These are phyloP conservation scores for Magallana nippona DNA, from an alignment of 2,888 invertebrate genomes.

Conservation along the genomic window DNA sequence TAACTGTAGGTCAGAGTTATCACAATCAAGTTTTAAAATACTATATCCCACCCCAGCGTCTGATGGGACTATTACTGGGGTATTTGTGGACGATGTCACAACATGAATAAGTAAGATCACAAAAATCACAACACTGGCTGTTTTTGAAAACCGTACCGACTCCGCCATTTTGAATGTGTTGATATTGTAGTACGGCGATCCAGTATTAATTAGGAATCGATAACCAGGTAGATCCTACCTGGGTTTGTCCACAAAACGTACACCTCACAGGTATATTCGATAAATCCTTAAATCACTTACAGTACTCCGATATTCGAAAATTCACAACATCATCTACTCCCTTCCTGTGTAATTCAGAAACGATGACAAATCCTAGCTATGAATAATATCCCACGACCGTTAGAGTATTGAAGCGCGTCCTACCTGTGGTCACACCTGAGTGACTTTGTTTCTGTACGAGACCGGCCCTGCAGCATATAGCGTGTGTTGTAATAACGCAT, in stretches of 20 bases:
- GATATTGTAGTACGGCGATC: conserved; percentile 13
- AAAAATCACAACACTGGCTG: neutral
- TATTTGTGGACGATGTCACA: neutral
- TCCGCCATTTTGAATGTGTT: conserved; percentile 48
- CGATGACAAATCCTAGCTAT: conserved; percentile 23
- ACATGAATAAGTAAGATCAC: neutral
- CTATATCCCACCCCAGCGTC: neutral
- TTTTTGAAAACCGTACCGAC: conserved; percentile 37
- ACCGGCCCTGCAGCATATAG: conserved; percentile 7
- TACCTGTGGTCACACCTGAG: conserved; percentile 17
- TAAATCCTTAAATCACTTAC: neutral
- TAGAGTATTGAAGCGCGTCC: conserved; percentile 26
- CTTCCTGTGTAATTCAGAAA: conserved; percentile 30
- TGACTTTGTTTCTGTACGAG: neutral
- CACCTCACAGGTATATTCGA: neutral
- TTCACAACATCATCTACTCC: conserved; percentile 1
- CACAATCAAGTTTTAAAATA: conserved; percentile 17
- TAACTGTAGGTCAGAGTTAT: neutral
- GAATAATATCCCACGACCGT: conserved; percentile 32
- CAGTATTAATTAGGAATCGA: conserved; percentile 17
- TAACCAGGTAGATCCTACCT: conserved; percentile 21
- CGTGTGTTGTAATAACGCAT: neutral
- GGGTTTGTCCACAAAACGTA: neutral
- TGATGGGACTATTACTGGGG: neutral
- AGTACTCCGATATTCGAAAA: neutral